These are phyloP conservation scores for Colaptes auratus DNA, from an alignment of 2,113 vertebrate species.

Conservation along the genomic window DNA sequence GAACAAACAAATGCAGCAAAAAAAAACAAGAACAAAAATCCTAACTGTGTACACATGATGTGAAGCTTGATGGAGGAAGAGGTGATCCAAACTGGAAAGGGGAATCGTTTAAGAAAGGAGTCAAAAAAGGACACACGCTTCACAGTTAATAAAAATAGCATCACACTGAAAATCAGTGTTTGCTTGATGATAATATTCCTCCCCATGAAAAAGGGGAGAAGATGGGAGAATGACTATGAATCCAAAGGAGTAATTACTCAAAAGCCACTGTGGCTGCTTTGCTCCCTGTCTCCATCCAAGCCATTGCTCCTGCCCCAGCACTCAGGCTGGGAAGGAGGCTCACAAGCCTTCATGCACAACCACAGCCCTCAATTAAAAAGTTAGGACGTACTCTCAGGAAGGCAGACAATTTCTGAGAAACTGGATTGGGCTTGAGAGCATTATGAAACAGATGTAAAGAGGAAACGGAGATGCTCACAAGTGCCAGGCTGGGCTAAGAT, in stretches of 20 bases:
- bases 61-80: background rate
- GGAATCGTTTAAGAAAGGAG: background rate
- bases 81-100: background rate
- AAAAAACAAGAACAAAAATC: background rate
- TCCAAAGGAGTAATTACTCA: background rate
- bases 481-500: background rate
- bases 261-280: background rate
- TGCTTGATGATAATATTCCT: background rate
- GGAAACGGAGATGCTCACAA: background rate
- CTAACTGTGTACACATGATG: too few relatives aligned
- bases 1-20: background rate
- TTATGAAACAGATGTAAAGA: background rate
- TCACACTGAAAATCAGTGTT: background rate
- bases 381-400: background rate
- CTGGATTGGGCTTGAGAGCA: background rate
- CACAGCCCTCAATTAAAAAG: background rate
- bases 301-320: background rate
- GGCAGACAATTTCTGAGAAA: background rate
- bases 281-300: background rate
- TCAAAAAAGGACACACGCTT: background rate
- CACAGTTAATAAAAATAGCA: background rate
- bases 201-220: background rate
- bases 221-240: background rate
- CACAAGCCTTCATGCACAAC: fast-evolving
- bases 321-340: background rate